Evolutionary conservation across 2,888 invertebrate genomes (phyloP), one percentile per base, ranked within the genome.

Genomic region (Deroplatys truncata): DNA sequence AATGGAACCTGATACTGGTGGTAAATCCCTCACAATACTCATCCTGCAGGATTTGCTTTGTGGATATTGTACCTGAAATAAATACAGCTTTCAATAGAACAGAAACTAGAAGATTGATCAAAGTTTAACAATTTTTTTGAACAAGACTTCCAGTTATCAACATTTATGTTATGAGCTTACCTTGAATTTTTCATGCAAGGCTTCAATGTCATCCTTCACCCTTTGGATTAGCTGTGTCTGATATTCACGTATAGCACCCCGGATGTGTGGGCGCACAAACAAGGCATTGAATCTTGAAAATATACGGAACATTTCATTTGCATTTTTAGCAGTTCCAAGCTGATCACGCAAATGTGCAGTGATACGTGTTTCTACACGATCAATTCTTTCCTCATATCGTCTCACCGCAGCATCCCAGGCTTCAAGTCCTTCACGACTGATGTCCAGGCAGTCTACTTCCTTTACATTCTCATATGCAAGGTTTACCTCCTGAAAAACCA

Each of bases 241-340:
- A 94, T 99, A 99, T 94, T 99, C 99, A 85, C 99, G 95, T 91
- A 99, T 99, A 35, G 99, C 99, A 85, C 99, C 99, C 89, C 99
- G 96, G 93, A 99, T 99, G 94, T 99, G 99, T 3, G 99, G 99
- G 15, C 99, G 96, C 16, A 99, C 99, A 94, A 99, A 99, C 88
- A 99, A 95, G 0, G 99, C 99, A 94, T 99, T 99, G 94, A 99
- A 99, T 28, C 99, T 96, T 0, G 99, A 99, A 94, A 98, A 98
- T 92, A 99, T 99, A 89, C 99, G 96, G 94, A 99, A 99, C 99
- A 99, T 99, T 94, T 99, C 99, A 93, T 99, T 99, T 29, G 99
- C 99, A 94, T 99, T 99, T 94, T 99, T 99, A 0, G 99, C 99
- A 0, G 98, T 99, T 88, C 99, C 99, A 82, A 99, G 95, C 93